Conservation (phyloP, 2,888 invertebrate genomes). For the Epinotia demarniana region DNA sequence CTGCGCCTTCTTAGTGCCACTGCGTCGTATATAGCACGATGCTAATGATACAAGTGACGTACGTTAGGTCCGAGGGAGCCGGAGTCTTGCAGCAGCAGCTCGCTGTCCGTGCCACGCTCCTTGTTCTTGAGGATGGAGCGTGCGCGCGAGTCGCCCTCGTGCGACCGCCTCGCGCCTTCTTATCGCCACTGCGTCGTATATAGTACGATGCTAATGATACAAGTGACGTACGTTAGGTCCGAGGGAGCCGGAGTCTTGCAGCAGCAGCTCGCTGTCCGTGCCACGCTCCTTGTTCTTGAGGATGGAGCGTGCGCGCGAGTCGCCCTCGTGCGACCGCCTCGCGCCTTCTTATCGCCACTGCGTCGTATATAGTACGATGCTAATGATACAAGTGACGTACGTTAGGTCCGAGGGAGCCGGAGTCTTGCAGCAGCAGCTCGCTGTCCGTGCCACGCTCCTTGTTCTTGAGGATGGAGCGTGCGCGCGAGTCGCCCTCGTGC, state of each 20-base stretch:
- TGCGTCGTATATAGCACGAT: neutral
- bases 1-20: conserved; percentile 61
- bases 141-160: conserved; percentile 76
- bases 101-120: conserved; percentile 83
- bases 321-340: conserved; percentile 71
- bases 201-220: neutral
- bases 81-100: conserved; percentile 79
- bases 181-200: conserved; percentile 53
- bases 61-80: conserved; percentile 81
- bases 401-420: conserved; percentile 79
- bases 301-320: conserved; percentile 79
- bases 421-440: conserved; percentile 80
- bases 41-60: conserved; percentile 47
- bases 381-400: conserved; percentile 57
- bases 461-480: conserved; percentile 82
- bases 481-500: conserved; percentile 75
- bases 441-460: conserved; percentile 84
- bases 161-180: conserved; percentile 74
- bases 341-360: conserved; percentile 70
- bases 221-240: conserved; percentile 74
- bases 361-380: neutral
- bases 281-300: conserved; percentile 83
- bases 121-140: conserved; percentile 83
- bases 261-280: conserved; percentile 82
- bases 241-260: conserved; percentile 79